A percentile compares a stretch with the other conserved stretches of the same genome.
phyloP scores from a whole-genome alignment of 2,113 vertebrate genomes.

The Nothocercus nigrocapillus region DNA sequence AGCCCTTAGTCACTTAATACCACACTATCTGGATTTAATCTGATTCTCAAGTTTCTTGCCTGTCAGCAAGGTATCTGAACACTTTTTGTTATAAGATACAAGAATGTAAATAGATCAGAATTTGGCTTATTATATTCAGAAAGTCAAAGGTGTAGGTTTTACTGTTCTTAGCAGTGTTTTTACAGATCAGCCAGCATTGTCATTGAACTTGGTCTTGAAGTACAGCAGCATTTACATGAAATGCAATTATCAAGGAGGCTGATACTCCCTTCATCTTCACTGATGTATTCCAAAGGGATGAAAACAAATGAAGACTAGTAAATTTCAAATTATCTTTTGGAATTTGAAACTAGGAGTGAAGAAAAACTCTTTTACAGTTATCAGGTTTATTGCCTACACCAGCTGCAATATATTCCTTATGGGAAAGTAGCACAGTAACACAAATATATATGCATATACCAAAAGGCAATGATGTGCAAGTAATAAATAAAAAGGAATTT shows the following conservation, averaged over 20 bases:
- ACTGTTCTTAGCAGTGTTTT: background rate
- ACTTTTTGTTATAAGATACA: background rate
- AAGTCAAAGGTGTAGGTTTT: background rate
- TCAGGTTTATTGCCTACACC: background rate
- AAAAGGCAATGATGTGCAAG: constrained; percentile 1
- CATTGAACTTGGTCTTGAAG: background rate
- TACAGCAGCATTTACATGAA: background rate
- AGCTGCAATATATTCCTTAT: background rate
- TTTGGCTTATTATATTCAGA: background rate
- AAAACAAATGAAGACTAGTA: background rate
- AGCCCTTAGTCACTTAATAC: background rate
- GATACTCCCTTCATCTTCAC: background rate
- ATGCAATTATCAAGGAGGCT: background rate
- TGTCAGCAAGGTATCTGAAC: background rate
- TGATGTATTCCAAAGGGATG: background rate
- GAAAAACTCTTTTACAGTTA: background rate
- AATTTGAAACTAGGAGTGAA: background rate
- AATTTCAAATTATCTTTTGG: background rate
- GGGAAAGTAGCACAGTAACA: background rate
- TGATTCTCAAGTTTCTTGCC: background rate
- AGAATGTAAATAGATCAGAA: background rate
- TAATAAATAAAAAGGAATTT: background rate
- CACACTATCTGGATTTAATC: background rate
- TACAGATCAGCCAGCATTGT: background rate
- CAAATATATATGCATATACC: background rate